These are phyloP conservation scores for Cariama cristata DNA, from an alignment of 2,113 vertebrate genomes.

Conservation along the genomic window DNA sequence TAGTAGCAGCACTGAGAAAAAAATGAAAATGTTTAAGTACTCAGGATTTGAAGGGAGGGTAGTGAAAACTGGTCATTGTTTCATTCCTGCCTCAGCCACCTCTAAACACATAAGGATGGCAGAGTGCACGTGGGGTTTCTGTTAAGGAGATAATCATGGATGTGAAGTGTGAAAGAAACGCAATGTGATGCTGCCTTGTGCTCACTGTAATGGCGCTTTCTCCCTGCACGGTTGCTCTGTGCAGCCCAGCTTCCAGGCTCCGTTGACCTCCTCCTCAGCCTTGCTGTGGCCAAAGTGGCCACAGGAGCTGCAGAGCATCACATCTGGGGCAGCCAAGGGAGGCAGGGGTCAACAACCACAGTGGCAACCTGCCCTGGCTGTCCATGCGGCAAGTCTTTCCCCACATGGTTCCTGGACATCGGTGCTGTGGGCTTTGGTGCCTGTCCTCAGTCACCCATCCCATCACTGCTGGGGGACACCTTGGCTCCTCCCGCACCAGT, in stretches of 20 bases:
- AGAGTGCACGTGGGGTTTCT: neutral
- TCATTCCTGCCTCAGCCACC: neutral
- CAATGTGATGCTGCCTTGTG: neutral
- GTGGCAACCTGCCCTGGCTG: neutral
- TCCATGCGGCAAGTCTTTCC: neutral
- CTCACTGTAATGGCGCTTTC: neutral
- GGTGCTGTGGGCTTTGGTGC: neutral
- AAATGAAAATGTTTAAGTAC: neutral
- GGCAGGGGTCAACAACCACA: neutral
- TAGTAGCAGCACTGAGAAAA: neutral
- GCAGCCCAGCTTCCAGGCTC: neutral
- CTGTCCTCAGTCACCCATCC: neutral
- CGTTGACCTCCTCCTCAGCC: neutral
- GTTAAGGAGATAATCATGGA: neutral
- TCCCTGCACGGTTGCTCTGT: rapidly evolving
- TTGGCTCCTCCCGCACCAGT: rapidly evolving
- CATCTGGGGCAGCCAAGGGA: neutral
- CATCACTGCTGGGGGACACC: neutral
- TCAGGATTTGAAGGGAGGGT: neutral
- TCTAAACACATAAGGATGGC: neutral
- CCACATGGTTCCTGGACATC: neutral
- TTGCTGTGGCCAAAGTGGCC: neutral
- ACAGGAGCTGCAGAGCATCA: rapidly evolving
- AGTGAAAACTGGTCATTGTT: neutral
- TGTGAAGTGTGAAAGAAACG: neutral